phyloP scores from a whole-genome alignment of 1,140 invertebrate genomes.

The Pseudobourletiella spinata region DNA sequence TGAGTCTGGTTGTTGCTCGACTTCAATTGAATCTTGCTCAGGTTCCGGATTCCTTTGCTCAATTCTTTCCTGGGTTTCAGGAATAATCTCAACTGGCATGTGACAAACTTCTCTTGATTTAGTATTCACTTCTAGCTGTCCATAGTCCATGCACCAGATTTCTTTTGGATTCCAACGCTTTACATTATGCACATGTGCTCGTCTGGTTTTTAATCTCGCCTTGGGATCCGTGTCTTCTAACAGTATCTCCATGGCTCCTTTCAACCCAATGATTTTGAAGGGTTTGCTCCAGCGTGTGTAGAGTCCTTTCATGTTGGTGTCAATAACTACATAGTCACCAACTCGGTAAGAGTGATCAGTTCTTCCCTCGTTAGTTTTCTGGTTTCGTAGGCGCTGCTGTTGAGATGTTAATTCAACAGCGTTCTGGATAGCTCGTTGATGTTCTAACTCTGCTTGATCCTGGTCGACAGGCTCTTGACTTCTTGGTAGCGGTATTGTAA shows the following conservation, averaged over 20 bases:
- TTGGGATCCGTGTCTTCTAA: neutral
- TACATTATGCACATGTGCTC: neutral
- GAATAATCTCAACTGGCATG: too few relatives aligned
- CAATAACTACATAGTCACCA: neutral
- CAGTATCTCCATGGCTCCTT: neutral
- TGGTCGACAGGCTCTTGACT: neutral
- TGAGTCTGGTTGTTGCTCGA: too few relatives aligned
- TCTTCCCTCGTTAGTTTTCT: neutral
- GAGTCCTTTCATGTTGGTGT: neutral
- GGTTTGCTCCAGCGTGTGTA: neutral
- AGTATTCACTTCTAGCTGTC: too few relatives aligned
- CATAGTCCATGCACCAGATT: neutral
- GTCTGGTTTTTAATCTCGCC: neutral
- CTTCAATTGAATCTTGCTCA: too few relatives aligned
- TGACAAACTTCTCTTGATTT: too few relatives aligned
- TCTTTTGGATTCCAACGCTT: neutral
- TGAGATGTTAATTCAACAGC: neutral
- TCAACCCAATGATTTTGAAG: neutral
- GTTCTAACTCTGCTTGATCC: neutral
- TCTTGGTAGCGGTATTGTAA: neutral
- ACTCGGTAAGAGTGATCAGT: neutral
- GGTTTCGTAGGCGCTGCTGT: neutral
- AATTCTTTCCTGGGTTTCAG: too few relatives aligned
- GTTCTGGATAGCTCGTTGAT: neutral
- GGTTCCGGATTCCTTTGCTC: too few relatives aligned